Percentiles rank a stretch among this genome's conserved stretches.
Conservation (phyloP, 2,888 invertebrate genomes). For the Ochropleura leucogaster region DNA sequence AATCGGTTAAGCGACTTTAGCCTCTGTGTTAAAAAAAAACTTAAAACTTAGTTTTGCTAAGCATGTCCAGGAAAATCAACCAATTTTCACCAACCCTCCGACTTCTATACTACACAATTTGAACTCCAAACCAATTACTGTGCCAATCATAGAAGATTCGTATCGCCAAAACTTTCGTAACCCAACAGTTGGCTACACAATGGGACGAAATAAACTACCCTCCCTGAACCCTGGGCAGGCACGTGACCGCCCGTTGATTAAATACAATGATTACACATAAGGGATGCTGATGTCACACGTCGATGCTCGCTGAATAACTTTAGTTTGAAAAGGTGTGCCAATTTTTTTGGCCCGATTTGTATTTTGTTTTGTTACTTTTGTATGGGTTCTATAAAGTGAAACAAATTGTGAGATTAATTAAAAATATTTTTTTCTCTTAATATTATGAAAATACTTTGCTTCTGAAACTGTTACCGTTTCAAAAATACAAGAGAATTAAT, state of each 20-base stretch:
- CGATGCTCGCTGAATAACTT: conserved; percentile 51
- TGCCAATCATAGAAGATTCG: conserved; percentile 64
- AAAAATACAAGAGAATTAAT: conserved; percentile 8
- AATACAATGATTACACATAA: conserved; percentile 73
- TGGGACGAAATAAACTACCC: conserved; percentile 71
- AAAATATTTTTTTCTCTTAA: background rate
- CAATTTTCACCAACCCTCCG: background rate
- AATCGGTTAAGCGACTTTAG: background rate
- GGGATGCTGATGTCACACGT: conserved; percentile 62
- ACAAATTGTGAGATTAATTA: conserved; percentile 1
- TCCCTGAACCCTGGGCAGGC: conserved; percentile 67
- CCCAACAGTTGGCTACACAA: conserved; percentile 66
- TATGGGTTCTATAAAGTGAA: conserved; percentile 10
- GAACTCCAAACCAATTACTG: conserved; percentile 63
- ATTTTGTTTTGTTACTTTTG: conserved; percentile 35
- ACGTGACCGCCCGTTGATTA: conserved; percentile 78
- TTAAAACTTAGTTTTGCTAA: background rate
- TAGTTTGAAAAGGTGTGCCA: conserved; percentile 25
- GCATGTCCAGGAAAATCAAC: conserved; percentile 8
- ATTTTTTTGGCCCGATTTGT: conserved; percentile 33
- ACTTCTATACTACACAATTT: conserved; percentile 45
- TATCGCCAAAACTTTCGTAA: conserved; percentile 63
- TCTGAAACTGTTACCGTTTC: background rate
- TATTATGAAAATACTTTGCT: background rate
- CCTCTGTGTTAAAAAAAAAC: background rate